These are phyloP conservation scores for Rhamphomyia laevipes DNA, from an alignment of 2,888 invertebrate species.

Conservation along the genomic window DNA sequence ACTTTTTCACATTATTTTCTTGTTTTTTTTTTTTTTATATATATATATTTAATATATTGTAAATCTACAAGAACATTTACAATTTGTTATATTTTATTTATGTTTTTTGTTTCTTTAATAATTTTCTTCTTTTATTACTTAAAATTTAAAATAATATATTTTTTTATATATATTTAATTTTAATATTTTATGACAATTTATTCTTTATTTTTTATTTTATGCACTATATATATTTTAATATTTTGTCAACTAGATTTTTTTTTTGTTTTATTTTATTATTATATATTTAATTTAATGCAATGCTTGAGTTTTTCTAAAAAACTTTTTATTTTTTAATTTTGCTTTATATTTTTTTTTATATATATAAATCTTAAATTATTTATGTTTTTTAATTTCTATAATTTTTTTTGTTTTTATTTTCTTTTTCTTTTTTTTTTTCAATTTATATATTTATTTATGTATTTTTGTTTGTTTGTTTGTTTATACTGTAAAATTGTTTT, in stretches of 20 bases:
- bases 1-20: not conserved
- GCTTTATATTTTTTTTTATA: not conserved
- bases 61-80: conserved; percentile 11
- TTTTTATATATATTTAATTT: not conserved
- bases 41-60: conserved; percentile 8
- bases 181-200: not conserved
- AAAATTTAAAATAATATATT: too few species aligned
- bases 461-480: too few species aligned
- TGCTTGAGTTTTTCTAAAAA: not conserved
- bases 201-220: not conserved
- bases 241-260: not conserved
- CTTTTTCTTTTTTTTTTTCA: not conserved
- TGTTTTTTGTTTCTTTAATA: not conserved
- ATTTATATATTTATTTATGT: too few species aligned
- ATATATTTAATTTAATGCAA: conserved; percentile 2
- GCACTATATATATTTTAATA: not conserved
- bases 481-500: too few species aligned
- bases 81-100: not conserved
- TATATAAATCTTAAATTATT: too few species aligned
- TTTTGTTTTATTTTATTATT: not conserved
- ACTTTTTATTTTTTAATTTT: not conserved
- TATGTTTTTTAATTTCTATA: not conserved
- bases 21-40: conserved; percentile 1
- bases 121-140: not conserved
- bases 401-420: not conserved